Evolutionary conservation across 2,888 invertebrate species (phyloP), one percentile per base, ranked within the genome.

Genomic region (Oscheius sp.): DNA sequence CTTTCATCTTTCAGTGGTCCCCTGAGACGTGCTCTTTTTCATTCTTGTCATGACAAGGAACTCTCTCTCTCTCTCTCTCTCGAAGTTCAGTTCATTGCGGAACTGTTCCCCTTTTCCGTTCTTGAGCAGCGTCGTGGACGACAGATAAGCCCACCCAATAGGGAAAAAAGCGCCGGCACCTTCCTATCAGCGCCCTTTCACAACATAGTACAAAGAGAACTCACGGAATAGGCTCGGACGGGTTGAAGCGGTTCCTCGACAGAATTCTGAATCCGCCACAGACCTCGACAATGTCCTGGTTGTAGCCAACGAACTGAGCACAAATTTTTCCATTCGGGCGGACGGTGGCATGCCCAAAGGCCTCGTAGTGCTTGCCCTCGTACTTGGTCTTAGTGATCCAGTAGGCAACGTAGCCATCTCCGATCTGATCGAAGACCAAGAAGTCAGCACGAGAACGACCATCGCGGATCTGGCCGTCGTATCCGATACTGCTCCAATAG

Each of bases 211-310:
- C 21, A 33, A 33, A 53, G 37, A 58, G 33, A 21, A 73, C 78
- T 74, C 21, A 79, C 68, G 82, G 80, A 53, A 73, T 71, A 42
- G 70, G 70, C 66, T 82, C 78, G 13, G 75, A 32, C 10, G 79
- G 82, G 50, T 74, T 78, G 53, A 70, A 59, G 5, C 78, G 73
- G n/a, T 74, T 78, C 5, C 78, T 65, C 21, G 76, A 75, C 29
- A 85, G 78, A n/a, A 85, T 76, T 11, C 84, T 76, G 80, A 85
- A 85, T 58, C 84, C 84, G 33, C 82, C 82, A 60, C 83, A 85
- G 51, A 84, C 78, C 48, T 84, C 80, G 11, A 79, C 77, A 3
- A 81, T 75, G 50, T 81, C 80, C 33, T 74, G 55, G 58, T 72
- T 11, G 59, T 74, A 57, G 0, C 81, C 83, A 21, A 84, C 80